Percentiles rank a stretch among this genome's conserved stretches.
Evolutionary conservation across 2,797 vertebrate genomes (phyloP).

Genomic region (Propithecus deckenii): DNA sequence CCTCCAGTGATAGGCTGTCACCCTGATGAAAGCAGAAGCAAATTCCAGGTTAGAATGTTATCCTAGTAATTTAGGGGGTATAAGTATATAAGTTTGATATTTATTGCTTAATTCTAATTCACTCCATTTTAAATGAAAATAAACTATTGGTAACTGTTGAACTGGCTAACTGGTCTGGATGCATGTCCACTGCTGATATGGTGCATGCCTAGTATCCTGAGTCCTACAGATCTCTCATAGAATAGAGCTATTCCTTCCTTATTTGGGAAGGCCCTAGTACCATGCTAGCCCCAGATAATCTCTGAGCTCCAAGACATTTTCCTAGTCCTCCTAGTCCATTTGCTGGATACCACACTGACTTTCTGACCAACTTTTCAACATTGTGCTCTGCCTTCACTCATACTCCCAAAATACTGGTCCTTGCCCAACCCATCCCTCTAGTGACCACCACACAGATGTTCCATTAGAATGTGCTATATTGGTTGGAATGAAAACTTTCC

Average conservation of each 20-base stretch:
- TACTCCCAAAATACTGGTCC: not conserved
- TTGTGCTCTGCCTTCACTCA: not conserved
- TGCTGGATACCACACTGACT: not conserved
- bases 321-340: not conserved
- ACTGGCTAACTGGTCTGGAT: not conserved
- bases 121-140: slow-evolving; percentile 44
- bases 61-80: not conserved
- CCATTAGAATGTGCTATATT: not conserved
- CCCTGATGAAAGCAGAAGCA: slow-evolving; percentile 92
- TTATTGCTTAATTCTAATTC: slow-evolving; percentile 30
- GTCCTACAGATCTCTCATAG: not conserved
- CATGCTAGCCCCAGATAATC: not conserved
- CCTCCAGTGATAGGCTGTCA: slow-evolving; percentile 91
- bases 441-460: not conserved
- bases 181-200: not conserved
- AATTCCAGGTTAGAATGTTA: slow-evolving; percentile 93
- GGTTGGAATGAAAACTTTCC: not conserved
- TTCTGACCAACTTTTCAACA: not conserved
- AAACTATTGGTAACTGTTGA: not conserved
- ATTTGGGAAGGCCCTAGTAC: not conserved
- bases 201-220: not conserved
- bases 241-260: not conserved
- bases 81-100: slow-evolving; percentile 4
- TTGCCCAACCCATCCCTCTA: not conserved
- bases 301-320: not conserved